phyloP scores from a whole-genome alignment of 2,888 invertebrate genomes.

The Erebia epiphron region DNA sequence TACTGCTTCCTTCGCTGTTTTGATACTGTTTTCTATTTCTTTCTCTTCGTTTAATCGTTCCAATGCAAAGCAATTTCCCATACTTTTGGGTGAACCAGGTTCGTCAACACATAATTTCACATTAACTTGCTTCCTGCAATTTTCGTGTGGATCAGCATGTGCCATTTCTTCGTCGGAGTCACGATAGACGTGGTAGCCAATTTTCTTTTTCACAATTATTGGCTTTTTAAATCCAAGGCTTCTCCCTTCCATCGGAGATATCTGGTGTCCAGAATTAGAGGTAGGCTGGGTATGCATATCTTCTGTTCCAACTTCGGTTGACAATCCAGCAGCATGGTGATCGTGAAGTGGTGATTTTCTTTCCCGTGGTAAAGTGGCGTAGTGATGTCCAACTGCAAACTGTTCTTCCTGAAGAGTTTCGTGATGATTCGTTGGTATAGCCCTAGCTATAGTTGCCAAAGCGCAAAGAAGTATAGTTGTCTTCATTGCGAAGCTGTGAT shows the following conservation, averaged over 20 bases:
- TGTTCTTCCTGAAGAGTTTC: conserved; percentile 46
- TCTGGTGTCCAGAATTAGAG: conserved; percentile 31
- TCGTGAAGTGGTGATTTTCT: conserved; percentile 56
- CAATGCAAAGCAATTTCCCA: conserved; percentile 45
- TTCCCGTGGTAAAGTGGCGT: conserved; percentile 51
- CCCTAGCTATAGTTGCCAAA: conserved; percentile 57
- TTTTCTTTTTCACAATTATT: conserved; percentile 64
- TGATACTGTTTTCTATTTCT: conserved; percentile 66
- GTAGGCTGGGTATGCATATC: conserved; percentile 17
- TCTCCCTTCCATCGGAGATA: conserved; percentile 47
- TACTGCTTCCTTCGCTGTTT: conserved; percentile 70
- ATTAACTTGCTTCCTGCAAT: conserved; percentile 65
- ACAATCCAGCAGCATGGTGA: conserved; percentile 34
- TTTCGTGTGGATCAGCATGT: conserved; percentile 57
- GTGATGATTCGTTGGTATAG: conserved; percentile 59
- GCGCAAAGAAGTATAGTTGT: conserved; percentile 64
- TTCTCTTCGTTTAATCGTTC: conserved; percentile 49
- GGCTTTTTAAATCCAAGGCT: conserved; percentile 57
- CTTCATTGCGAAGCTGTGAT: conserved; percentile 64
- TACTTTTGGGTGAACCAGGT: conserved; percentile 46
- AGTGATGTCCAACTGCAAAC: conserved; percentile 38
- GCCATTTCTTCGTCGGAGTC: conserved; percentile 67
- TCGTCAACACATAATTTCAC: conserved; percentile 66
- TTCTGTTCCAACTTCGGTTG: conserved; percentile 26
- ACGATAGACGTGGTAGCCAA: conserved; percentile 62